Conservation (phyloP, 2,888 invertebrate species). For the Cephalotes varians region DNA sequence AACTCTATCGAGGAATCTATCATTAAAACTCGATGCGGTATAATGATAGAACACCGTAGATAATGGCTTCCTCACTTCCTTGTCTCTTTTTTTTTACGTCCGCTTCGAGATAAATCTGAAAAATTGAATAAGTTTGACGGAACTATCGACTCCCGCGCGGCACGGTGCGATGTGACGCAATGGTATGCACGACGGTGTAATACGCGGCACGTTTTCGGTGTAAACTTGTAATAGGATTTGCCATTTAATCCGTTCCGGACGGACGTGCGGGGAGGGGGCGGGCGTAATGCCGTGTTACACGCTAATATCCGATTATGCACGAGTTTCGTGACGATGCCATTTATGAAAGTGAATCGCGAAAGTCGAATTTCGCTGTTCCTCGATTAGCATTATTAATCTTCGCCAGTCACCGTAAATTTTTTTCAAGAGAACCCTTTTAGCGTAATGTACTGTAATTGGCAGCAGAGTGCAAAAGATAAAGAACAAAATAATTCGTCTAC, state of each 20-base stretch:
- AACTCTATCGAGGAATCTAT: neutral
- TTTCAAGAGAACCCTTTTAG: neutral
- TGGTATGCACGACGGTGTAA: neutral
- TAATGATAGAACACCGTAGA: slow-evolving; percentile 29
- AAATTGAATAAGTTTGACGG: slow-evolving; percentile 52
- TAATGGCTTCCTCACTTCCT: slow-evolving; percentile 25
- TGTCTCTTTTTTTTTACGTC: neutral
- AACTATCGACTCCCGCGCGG: slow-evolving; percentile 24
- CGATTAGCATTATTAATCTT: slow-evolving; percentile 1
- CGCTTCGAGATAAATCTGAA: slow-evolving; percentile 47
- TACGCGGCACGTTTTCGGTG: slow-evolving; percentile 48
- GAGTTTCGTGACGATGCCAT: slow-evolving; percentile 48
- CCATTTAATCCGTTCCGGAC: slow-evolving; percentile 53
- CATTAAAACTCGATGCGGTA: slow-evolving; percentile 24
- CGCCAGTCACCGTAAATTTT: neutral
- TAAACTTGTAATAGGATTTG: slow-evolving; percentile 56
- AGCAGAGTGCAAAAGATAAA: neutral
- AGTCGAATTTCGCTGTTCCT: slow-evolving; percentile 25
- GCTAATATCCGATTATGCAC: slow-evolving; percentile 49
- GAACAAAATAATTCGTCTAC: neutral
- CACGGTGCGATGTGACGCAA: neutral
- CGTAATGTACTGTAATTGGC: neutral
- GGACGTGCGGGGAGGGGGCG: slow-evolving; percentile 41
- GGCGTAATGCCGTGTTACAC: slow-evolving; percentile 51
- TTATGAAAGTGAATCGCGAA: slow-evolving; percentile 43